phyloP scores from a whole-genome alignment of 1,140 invertebrate genomes.

The Luehdorfia chinensis region DNA sequence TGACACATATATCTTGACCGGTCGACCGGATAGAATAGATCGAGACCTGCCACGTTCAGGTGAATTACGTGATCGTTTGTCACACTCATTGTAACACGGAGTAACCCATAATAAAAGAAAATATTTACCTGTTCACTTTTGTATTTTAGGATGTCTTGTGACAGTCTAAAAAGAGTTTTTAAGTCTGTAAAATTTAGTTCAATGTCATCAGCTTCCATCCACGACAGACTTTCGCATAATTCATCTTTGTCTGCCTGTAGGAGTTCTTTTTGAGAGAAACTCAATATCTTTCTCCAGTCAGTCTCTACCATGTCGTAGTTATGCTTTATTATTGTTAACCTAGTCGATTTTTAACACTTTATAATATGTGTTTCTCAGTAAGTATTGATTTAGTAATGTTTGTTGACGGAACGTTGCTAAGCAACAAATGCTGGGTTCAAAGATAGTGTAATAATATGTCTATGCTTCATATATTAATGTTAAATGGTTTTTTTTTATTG shows the following conservation, averaged over 20 bases:
- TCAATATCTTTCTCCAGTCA: conserved; percentile 80
- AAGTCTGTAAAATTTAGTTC: conserved; percentile 76
- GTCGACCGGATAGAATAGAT: too few species aligned
- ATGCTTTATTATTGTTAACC: conserved; percentile 18
- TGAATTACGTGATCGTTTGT: too few species aligned
- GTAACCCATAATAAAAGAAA: too few species aligned
- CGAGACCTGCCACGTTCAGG: too few species aligned
- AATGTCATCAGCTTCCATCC: conserved; percentile 79
- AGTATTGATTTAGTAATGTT: conserved; percentile 13
- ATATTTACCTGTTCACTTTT: conserved; percentile 82
- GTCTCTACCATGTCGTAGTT: conserved; percentile 54
- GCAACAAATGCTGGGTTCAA: conserved; percentile 31
- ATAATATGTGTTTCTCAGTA: not conserved
- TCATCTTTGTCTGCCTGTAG: conserved; percentile 80
- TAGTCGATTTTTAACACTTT: conserved; percentile 12
- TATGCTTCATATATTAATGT: too few species aligned
- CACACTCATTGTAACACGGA: too few species aligned
- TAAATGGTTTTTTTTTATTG: too few species aligned
- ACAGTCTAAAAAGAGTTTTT: conserved; percentile 76
- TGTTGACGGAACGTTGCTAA: conserved; percentile 33
- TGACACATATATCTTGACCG: too few species aligned
- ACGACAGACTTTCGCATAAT: conserved; percentile 78
- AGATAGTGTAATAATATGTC: too few species aligned
- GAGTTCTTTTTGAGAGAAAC: conserved; percentile 75
- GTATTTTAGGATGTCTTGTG: conserved; percentile 81